Evolutionary conservation across 2,797 vertebrate species (phyloP).

Genomic region (Hipposideros larvatus): DNA sequence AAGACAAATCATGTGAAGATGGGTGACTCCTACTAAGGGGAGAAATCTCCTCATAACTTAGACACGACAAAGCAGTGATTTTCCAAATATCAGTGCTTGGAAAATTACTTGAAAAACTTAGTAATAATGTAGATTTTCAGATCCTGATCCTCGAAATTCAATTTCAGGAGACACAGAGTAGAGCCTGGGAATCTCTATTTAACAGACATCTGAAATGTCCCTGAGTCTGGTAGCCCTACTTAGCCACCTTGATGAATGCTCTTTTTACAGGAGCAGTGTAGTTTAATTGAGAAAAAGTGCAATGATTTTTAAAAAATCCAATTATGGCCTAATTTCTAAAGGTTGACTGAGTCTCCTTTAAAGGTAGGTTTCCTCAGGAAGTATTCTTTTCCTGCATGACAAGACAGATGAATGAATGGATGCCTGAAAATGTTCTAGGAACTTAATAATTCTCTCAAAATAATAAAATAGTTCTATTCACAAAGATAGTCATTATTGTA

Average conservation of each 20-base stretch:
- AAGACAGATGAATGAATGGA: background rate
- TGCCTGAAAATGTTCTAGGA: background rate
- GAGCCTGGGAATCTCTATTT: background rate
- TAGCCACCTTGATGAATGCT: background rate
- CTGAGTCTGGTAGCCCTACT: background rate
- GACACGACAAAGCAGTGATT: background rate
- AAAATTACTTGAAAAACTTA: background rate
- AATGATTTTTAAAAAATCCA: background rate
- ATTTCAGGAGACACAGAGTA: background rate
- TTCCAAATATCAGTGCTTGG: background rate
- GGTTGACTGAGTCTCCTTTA: background rate
- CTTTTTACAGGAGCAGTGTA: background rate
- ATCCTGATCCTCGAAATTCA: background rate
- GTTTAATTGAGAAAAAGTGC: background rate
- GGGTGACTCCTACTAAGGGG: background rate
- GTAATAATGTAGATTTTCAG: background rate
- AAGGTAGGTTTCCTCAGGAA: background rate
- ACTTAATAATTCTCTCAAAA: background rate
- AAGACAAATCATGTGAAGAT: background rate
- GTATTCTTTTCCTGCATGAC: background rate
- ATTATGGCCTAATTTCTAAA: background rate
- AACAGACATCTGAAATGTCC: background rate
- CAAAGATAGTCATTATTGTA: background rate
- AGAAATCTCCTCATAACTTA: background rate
- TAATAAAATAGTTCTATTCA: conserved; percentile 2